Evolutionary conservation across 2,888 invertebrate species (phyloP), one percentile per base, ranked within the genome.

Genomic region (Alcis repandata): DNA sequence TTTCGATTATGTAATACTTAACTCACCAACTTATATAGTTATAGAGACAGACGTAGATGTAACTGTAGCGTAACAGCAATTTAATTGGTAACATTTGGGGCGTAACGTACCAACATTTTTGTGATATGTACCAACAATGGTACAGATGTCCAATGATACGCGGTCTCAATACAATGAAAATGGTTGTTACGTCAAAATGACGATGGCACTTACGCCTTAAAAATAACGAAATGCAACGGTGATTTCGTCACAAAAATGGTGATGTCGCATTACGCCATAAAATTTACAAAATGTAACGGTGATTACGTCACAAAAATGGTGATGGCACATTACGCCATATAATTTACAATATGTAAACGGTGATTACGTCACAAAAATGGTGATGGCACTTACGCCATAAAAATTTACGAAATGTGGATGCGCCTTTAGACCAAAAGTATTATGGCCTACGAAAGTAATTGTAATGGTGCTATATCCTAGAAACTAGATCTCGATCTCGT

Each of bases 401-500:
- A 45, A 36, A 10, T n/a, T 41, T 22, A 56, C 41, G 27, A 36
- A 57, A 40, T 58, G 58, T 58, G 58, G 17, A 22, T n/a, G 58
- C 58, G 38, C 48, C 38, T 27, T 59, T 90, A 92, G 92, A 92
- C 92, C 92, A 92, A 92, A 90, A 77, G 85, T 84, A 82, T 83
- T 75, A 92, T 89, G 92, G 92, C 92, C 92, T 92, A 91, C 83
- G 89, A 89, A 84, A 79, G 91, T 89, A 92, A 92, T 86, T 87
- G 90, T 88, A 88, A 85, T 90, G 93, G 93, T 93, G 93, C 93
- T 93, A 92, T 66, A 66, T 46, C 65, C 52, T 91, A 91, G 87
- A 87, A 59, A 84, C 80, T 85, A 92, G 89, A 88, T 84, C 83
- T 86, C 91, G 92, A 92, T 92, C 92, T 93, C 92, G 89, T 91